These are phyloP conservation scores for Zosterops borbonicus DNA, from an alignment of 2,113 vertebrate species.

Conservation along the genomic window DNA sequence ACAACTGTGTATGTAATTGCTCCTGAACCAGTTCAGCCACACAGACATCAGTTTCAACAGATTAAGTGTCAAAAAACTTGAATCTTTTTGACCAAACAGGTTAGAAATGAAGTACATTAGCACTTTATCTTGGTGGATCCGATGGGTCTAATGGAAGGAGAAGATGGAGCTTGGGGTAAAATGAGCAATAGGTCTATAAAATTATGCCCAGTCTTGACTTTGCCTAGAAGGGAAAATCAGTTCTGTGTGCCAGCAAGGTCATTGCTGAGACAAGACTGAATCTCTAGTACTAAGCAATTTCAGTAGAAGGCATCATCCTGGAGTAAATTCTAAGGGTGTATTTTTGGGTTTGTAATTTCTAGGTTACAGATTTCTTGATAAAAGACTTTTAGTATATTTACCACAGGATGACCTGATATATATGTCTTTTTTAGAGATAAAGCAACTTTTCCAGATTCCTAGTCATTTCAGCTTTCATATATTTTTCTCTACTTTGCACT, in stretches of 20 bases:
- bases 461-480: background rate
- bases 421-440: background rate
- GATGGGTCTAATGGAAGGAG: background rate
- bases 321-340: background rate
- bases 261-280: background rate
- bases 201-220: background rate
- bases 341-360: background rate
- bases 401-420: background rate
- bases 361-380: background rate
- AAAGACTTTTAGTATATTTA: background rate
- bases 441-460: background rate
- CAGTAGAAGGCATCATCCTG: background rate
- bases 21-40: background rate
- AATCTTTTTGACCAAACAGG: background rate
- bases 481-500: background rate
- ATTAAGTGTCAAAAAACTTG: background rate
- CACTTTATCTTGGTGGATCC: background rate
- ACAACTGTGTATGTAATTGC: background rate
- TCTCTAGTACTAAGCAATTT: background rate
- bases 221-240: background rate
- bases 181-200: background rate
- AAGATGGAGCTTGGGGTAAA: background rate
- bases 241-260: background rate
- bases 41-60: background rate
- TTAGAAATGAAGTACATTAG: background rate